These are phyloP conservation scores for Hoplodrina blanda DNA, from an alignment of 2,888 invertebrate genomes.

Conservation along the genomic window DNA sequence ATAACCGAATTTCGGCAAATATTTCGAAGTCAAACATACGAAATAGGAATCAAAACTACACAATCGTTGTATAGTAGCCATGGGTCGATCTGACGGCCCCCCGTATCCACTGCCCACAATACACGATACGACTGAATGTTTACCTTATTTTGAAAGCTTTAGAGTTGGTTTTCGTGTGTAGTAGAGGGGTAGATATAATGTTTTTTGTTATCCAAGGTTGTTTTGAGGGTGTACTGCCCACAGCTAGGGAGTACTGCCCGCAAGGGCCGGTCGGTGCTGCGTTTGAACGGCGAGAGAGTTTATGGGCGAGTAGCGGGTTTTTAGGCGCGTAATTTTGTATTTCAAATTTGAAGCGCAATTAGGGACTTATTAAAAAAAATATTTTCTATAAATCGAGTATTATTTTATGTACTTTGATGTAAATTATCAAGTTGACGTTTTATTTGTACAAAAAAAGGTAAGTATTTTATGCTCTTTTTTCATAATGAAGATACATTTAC, in stretches of 20 bases:
- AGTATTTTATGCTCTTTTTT: too few species aligned
- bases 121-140: slow-evolving; percentile 40
- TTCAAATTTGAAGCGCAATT: background rate
- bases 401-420: too few species aligned
- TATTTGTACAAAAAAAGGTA: too few species aligned
- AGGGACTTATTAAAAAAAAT: too few species aligned
- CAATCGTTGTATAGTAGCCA: slow-evolving; percentile 83
- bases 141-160: slow-evolving; percentile 27
- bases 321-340: background rate
- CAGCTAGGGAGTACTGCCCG: slow-evolving; percentile 88
- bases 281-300: slow-evolving; percentile 71
- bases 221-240: slow-evolving; percentile 89
- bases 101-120: slow-evolving; percentile 83
- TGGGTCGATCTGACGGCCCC: slow-evolving; percentile 87
- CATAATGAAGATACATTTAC: too few species aligned
- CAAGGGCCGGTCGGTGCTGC: slow-evolving; percentile 84
- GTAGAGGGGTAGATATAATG: slow-evolving; percentile 74
- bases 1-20: slow-evolving; percentile 61
- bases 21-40: slow-evolving; percentile 65
- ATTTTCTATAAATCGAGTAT: too few species aligned
- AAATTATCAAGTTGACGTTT: too few species aligned
- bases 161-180: slow-evolving; percentile 68
- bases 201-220: slow-evolving; percentile 81
- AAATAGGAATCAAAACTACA: slow-evolving; percentile 87
- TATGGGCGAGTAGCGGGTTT: slow-evolving; percentile 24